Evolutionary conservation across 1,140 invertebrate species (phyloP).

Genomic region (Drosophila lacteicornis): DNA sequence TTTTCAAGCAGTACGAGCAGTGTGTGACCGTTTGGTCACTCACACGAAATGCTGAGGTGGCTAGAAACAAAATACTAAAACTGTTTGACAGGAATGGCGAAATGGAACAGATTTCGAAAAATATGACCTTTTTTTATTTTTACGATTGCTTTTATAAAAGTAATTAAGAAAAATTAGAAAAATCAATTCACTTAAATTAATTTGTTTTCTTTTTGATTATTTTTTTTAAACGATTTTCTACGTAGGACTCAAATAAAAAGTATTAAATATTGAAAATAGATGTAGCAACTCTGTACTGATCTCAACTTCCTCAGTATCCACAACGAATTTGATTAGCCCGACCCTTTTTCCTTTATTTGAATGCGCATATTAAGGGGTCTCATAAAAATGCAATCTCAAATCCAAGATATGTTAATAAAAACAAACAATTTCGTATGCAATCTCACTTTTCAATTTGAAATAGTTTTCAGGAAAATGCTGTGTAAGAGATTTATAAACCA

Average conservation of each 20-base stretch:
- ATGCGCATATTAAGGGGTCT: slow-evolving; percentile 9
- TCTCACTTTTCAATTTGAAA: not conserved
- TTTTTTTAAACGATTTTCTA: too few species aligned
- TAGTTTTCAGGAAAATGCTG: not conserved
- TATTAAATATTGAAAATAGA: not conserved
- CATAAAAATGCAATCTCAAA: not conserved
- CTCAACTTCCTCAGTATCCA: not conserved
- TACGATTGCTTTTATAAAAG: too few species aligned
- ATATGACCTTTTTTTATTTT: too few species aligned
- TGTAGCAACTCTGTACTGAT: not conserved
- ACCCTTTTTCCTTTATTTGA: not conserved
- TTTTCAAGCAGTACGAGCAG: slow-evolving; percentile 22
- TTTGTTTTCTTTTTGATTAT: too few species aligned
- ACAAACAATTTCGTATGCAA: not conserved
- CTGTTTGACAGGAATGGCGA: too few species aligned
- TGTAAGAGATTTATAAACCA: too few species aligned
- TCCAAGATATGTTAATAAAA: not conserved
- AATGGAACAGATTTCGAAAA: too few species aligned
- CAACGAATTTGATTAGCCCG: not conserved
- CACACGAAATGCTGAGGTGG: too few species aligned
- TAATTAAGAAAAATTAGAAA: too few species aligned
- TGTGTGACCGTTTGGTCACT: slow-evolving; percentile 1
- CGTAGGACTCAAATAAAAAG: too few species aligned
- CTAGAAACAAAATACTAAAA: too few species aligned
- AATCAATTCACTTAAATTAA: too few species aligned